Percentiles rank a stretch among this genome's conserved stretches.
Evolutionary conservation across 2,797 vertebrate genomes (phyloP).

Genomic region (Hydrocynus forskahlii): DNA sequence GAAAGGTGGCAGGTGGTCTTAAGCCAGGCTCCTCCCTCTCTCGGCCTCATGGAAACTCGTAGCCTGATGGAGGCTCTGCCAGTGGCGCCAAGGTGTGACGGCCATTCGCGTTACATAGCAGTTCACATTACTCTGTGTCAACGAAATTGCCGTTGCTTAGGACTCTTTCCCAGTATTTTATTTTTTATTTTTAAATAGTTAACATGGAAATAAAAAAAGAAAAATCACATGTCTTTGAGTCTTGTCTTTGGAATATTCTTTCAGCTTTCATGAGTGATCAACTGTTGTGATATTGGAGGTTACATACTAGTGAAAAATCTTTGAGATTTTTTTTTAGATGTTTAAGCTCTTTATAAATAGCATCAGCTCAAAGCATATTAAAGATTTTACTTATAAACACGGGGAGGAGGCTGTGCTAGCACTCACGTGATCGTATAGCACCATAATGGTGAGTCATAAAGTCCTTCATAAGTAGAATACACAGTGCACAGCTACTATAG

Average conservation of each 20-base stretch:
- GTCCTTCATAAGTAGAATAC: too few relatives aligned
- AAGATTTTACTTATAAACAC: too few relatives aligned
- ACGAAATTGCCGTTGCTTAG: conserved; percentile 45
- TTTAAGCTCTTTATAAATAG: too few relatives aligned
- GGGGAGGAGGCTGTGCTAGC: too few relatives aligned
- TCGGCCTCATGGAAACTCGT: conserved; percentile 32
- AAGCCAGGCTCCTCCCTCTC: conserved; percentile 28
- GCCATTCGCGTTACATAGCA: conserved; percentile 34
- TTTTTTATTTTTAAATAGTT: conserved; percentile 61
- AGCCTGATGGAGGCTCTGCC: conserved; percentile 52
- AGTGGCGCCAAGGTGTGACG: conserved; percentile 41
- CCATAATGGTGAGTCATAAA: too few relatives aligned
- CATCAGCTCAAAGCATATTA: too few relatives aligned
- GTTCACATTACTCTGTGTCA: conserved; percentile 38
- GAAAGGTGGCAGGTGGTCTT: not conserved
- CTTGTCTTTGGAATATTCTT: not conserved
- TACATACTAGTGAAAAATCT: too few relatives aligned
- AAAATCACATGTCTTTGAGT: conserved; percentile 11
- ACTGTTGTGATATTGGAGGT: too few relatives aligned
- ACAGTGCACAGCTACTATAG: too few relatives aligned
- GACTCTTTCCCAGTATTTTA: conserved; percentile 61
- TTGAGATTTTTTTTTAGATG: too few relatives aligned
- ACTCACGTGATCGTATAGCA: too few relatives aligned
- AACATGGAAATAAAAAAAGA: conserved; percentile 60
- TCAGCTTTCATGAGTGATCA: too few relatives aligned